Base-by-base conservation (phyloP, 2,888 invertebrate species). In the Lithosia quadra region DNA sequence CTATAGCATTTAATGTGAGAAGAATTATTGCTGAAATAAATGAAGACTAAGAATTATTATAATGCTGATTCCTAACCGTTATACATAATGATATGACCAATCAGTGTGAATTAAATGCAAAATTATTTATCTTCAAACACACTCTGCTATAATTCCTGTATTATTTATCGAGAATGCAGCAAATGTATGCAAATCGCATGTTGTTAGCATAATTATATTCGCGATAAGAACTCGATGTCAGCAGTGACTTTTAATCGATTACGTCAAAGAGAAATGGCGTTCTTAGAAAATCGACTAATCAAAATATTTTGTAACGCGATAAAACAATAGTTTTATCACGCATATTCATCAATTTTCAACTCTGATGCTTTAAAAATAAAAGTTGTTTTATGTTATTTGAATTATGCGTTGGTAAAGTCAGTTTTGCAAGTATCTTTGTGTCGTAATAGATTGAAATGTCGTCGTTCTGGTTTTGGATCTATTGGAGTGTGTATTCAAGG, bases 401-500 rank as follows among this genome's bases (percentile, higher is more conserved):
- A 39, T 36, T 60, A 15, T 65, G 62, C 43, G 43, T 66, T 49
- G 55, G 18, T 58, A 62, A 67, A 15, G 55, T 69, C 61, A 61
- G 69, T 73, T 74, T 72, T 57, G 65, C 67, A 78, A 81, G 71
- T 78, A 78, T 76, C 72, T 78, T 75, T 72, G 73, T 90, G 86
- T 88, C 83, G 86, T 83, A 89, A 90, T 78, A 78, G 76, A 84
- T 84, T 72, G 85, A 83, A 86, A 89, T 87, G 88, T 84, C 76
- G 83, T 74, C 78, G 81, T 83, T 88, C 87, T 82, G 78, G 86
- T 88, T 87, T 86, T 69, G 86, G 77, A 87, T 88, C 84, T 83
- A 84, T 86, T 85, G 84, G 84, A 84, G 79, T 79, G 80, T 80
- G 79, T 78, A 80, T 71, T 81, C 88, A 89, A 90, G 89, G 90